Evolutionary conservation across 2,888 invertebrate species (phyloP).

Genomic region (Dendrolimus pini): DNA sequence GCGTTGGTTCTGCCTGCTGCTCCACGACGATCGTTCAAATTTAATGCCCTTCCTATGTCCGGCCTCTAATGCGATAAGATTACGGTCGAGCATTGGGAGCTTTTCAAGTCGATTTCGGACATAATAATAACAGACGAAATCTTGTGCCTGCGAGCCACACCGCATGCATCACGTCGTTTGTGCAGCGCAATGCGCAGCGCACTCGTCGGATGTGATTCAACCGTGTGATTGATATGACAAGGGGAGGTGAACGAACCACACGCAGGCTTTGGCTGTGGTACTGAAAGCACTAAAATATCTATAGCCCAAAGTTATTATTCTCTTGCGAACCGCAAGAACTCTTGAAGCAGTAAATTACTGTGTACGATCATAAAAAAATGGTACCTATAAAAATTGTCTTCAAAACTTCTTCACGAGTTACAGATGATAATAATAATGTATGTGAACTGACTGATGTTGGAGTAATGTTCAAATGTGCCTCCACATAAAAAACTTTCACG

Average conservation of each 20-base stretch:
- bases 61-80: slow-evolving; percentile 71
- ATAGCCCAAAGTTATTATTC: slow-evolving; percentile 44
- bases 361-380: slow-evolving; percentile 33
- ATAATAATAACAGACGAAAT: slow-evolving; percentile 6
- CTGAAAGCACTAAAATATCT: slow-evolving; percentile 46
- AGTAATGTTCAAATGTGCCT: slow-evolving; percentile 19
- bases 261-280: slow-evolving; percentile 36
- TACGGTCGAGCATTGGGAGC: slow-evolving; percentile 30
- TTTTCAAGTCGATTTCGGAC: slow-evolving; percentile 11
- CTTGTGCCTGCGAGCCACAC: background rate
- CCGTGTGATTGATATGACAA: slow-evolving; percentile 38
- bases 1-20: slow-evolving; percentile 63
- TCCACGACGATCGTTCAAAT: slow-evolving; percentile 69
- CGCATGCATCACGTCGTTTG: slow-evolving; percentile 1
- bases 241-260: slow-evolving; percentile 43
- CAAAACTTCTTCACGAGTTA: slow-evolving; percentile 11
- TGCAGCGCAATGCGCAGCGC: slow-evolving; percentile 10
- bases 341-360: slow-evolving; percentile 47
- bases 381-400: slow-evolving; percentile 39
- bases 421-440: background rate
- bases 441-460: background rate
- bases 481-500: slow-evolving; percentile 37
- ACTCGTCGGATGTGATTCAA: slow-evolving; percentile 25
- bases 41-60: slow-evolving; percentile 76
- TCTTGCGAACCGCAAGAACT: slow-evolving; percentile 46